Conservation (phyloP, 2,888 invertebrate genomes). For the Leucophenga montana region DNA sequence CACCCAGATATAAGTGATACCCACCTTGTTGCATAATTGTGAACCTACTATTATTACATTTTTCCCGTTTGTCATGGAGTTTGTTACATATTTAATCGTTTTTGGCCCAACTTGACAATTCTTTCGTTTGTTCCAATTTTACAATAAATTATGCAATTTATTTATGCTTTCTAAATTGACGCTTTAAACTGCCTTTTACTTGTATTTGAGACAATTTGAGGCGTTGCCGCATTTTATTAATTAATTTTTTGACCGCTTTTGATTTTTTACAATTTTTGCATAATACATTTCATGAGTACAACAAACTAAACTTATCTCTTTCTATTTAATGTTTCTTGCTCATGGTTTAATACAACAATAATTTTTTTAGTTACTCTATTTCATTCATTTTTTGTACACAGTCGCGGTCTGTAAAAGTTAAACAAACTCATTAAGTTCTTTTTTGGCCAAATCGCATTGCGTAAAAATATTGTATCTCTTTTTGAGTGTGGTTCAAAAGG, state of each 20-base stretch:
- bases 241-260: neutral
- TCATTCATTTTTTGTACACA: no score
- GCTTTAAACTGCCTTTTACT: no score
- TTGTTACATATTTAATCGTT: no score
- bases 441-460: neutral
- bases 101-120: no score
- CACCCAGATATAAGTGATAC: no score
- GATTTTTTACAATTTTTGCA: neutral
- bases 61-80: no score
- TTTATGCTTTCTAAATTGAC: no score
- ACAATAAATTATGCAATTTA: conserved; percentile 11
- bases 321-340: neutral
- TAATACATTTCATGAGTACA: neutral
- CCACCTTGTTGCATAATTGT: no score
- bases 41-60: no score
- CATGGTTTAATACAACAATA: neutral
- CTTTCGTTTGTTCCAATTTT: conserved; percentile 16
- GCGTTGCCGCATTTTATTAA: conserved; percentile 34
- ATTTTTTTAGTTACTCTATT: no score
- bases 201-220: conserved; percentile 29
- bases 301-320: neutral
- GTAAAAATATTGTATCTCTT: neutral
- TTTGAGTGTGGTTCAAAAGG: neutral
- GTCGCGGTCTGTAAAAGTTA: neutral
- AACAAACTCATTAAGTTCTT: conserved; percentile 17